Evolutionary conservation across 1,140 invertebrate species (phyloP), one percentile per base, ranked within the genome.

Genomic region (Drosophila guanche): DNA sequence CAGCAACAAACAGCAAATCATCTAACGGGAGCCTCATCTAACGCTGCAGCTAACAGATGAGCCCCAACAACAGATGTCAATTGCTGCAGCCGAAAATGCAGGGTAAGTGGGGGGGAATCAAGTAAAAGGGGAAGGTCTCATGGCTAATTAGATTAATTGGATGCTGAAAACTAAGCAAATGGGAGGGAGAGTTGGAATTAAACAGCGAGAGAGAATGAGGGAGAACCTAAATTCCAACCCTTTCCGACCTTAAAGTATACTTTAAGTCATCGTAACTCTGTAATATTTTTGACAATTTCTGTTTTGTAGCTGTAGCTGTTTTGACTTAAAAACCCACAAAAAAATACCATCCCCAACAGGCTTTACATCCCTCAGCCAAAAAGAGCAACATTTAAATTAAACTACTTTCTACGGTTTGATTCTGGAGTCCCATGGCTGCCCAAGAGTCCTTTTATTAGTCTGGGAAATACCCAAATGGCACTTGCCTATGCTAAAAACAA

Each of bases 1-100:
- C 55, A 60, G 57, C 37, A 70, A 74, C 62, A 70, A 56, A 10
- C 29, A 33, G 29, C 29, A 33, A 8, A 33, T 37, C 33, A 37
- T 37, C 78, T 20, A 20, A 20, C 16, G 53, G 68, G 70, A 81
- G 90, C 90, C 76, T 84, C 81, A 84, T 91, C 88, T 81, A 78
- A 86, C 88, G 74, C 80, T 91, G 81, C 89, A 89, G 90, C 90
- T 91, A 90, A 90, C 91, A 90, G 90, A 91, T 91, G 91, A 91
- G 89, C 90, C 90, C 79, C 93, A 88, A 81, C 83, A 86, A 86
- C 81, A 93, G 92, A 93, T 93, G 93, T 93, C 92, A 92, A 93
- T 93, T 93, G 92, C 92, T 93, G 92, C 92, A 90, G 91, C 93
- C 92, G 93, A 94, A 93, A 93, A 94, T 94, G 93, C 93, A 93